A percentile compares a stretch with the other conserved stretches of the same genome.
These are phyloP conservation scores for Tetramorium bicarinatum DNA, from an alignment of 2,888 invertebrate species.

Conservation along the genomic window DNA sequence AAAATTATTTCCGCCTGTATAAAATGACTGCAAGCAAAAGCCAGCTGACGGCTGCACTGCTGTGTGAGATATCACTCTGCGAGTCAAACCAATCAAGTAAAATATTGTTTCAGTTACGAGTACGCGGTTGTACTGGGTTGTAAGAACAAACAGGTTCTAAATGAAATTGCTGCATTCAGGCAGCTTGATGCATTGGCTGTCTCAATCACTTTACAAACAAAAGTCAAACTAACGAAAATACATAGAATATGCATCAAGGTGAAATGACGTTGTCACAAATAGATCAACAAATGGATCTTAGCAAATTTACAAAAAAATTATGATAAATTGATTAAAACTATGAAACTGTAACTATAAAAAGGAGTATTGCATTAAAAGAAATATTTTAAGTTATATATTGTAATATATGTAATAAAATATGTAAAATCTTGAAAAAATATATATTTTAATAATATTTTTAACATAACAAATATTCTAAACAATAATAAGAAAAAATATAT, in stretches of 20 bases:
- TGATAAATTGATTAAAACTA: not conserved
- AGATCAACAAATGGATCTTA: not conserved
- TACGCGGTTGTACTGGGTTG: not conserved
- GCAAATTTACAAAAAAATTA: not conserved
- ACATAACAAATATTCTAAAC: not conserved
- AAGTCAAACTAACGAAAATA: not conserved
- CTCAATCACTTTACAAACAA: constrained; percentile 19
- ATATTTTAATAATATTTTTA: not conserved
- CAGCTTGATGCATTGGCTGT: constrained; percentile 20
- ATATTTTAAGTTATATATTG: not conserved
- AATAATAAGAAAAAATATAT: not conserved
- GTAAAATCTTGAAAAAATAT: not conserved
- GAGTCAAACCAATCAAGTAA: constrained; percentile 26
- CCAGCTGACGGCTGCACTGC: not conserved
- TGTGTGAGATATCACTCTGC: constrained; percentile 11
- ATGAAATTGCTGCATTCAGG: constrained; percentile 17
- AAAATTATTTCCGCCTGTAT: constrained; percentile 6
- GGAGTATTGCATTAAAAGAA: not conserved
- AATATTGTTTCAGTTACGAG: constrained; percentile 27
- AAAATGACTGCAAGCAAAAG: not conserved
- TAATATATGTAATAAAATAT: not conserved
- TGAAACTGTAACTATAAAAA: too few species aligned
- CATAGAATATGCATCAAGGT: not conserved
- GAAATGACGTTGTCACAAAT: not conserved
- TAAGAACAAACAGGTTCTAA: constrained; percentile 33